Evolutionary conservation across 2,888 invertebrate species (phyloP), one percentile per base, ranked within the genome.

Genomic region (Spatulosminthurus flaviceps): DNA sequence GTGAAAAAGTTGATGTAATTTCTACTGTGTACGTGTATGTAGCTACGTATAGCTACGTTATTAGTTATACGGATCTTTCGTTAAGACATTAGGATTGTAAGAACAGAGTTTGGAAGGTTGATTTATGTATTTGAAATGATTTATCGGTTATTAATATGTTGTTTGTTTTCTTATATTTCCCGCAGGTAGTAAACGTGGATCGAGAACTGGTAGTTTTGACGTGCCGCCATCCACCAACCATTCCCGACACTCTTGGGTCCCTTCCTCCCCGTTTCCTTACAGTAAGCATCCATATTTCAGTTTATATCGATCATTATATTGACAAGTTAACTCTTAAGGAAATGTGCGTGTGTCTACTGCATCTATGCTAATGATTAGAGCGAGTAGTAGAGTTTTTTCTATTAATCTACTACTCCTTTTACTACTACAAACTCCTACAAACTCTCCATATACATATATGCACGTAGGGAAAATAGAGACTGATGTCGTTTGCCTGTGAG

Each of bases 201-300:
- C 83, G 66, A 80, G 84, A 78, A 83, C 84, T 73, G 83, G 83
- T 78, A 84, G 83, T 81, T 84, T 83, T 73, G 84, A 85, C 78
- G 83, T 64, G 77, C 83, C 84, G 81, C 83, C 84, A 77, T 77
- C 81, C 64, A 85, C 83, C 73, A 84, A 85, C 81, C 84, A 85
- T 83, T 84, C 84, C 83, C 84, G 84, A 75, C 83, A 84, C 77
- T 83, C 83, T 60, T 84, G 84, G 84, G 83, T 84, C 74, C 84
- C 84, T 69, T 82, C 83, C 66, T 82, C 82, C 69, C 84, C 84
- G 67, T 84, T 83, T 79, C 84, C 84, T 81, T 84, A 84, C 81
- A 84, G 84, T 84, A 84, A 84, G 84, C 69, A 11, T 19, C n/a
- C 28, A 41, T 76, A 61, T 76, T 66, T 66, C 26, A 61, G 28